Percentiles rank a stretch among this genome's conserved stretches.
Evolutionary conservation across 2,888 invertebrate species (phyloP).

Genomic region (Mesorhabditis spiculigera): DNA sequence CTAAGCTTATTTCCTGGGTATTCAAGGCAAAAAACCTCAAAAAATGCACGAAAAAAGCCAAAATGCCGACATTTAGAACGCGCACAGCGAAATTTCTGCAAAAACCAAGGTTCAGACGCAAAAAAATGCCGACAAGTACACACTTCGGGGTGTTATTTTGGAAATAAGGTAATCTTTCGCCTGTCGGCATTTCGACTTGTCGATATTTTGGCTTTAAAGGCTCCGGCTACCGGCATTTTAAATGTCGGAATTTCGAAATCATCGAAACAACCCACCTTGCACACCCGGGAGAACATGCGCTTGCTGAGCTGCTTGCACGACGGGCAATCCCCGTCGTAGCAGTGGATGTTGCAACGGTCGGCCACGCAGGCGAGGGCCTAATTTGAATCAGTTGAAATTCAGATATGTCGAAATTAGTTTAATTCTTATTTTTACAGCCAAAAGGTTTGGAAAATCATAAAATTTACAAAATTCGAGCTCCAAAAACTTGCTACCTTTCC

Average conservation of each 20-base stretch:
- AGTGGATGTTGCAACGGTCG: conserved; percentile 35
- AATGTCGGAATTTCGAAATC: too few species aligned
- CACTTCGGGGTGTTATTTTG: too few species aligned
- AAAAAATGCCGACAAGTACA: too few species aligned
- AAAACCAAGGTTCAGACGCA: too few species aligned
- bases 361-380: conserved; percentile 34
- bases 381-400: not conserved
- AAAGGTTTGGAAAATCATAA: not conserved
- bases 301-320: conserved; percentile 35
- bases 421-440: not conserved
- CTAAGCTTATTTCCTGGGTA: too few species aligned
- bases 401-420: not conserved
- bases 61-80: too few species aligned
- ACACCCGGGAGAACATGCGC: conserved; percentile 13
- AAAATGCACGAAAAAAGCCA: too few species aligned
- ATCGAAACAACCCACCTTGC: not conserved
- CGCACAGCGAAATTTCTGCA: too few species aligned
- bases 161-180: too few species aligned
- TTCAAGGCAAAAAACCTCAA: too few species aligned
- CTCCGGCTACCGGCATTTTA: too few species aligned
- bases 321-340: conserved; percentile 42
- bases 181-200: not conserved
- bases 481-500: conserved; percentile 14
- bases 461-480: not conserved
- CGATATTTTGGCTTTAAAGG: too few species aligned